Evolutionary conservation across 1,140 invertebrate species (phyloP).

Genomic region (Thereuonema tuberculata): DNA sequence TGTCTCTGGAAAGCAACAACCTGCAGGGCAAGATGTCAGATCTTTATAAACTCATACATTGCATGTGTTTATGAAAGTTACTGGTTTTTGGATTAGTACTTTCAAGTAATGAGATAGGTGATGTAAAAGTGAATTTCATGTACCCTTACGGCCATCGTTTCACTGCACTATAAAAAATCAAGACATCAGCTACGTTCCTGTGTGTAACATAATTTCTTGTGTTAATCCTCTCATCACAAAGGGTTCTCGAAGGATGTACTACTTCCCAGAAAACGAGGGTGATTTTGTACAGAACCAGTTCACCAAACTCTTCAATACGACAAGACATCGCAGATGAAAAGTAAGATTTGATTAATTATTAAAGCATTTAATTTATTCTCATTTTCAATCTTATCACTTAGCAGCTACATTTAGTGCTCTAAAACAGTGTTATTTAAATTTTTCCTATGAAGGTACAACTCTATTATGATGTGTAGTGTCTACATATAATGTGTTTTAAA

Average conservation of each 20-base stretch:
- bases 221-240: neutral
- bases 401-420: no score
- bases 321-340: no score
- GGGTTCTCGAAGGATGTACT: neutral
- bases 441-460: no score
- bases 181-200: neutral
- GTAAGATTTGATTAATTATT: no score
- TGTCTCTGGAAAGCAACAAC: neutral
- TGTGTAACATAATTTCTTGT: neutral
- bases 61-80: neutral
- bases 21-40: neutral
- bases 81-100: neutral
- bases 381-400: no score
- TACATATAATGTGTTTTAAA: no score
- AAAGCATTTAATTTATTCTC: no score
- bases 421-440: no score
- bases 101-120: neutral
- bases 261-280: neutral
- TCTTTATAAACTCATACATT: neutral
- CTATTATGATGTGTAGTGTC: no score
- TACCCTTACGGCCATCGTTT: neutral
- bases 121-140: neutral
- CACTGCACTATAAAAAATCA: neutral
- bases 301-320: no score
- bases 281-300: no score